These are phyloP conservation scores for Pseudopipra pipra DNA, from an alignment of 2,113 vertebrate species.

Conservation along the genomic window DNA sequence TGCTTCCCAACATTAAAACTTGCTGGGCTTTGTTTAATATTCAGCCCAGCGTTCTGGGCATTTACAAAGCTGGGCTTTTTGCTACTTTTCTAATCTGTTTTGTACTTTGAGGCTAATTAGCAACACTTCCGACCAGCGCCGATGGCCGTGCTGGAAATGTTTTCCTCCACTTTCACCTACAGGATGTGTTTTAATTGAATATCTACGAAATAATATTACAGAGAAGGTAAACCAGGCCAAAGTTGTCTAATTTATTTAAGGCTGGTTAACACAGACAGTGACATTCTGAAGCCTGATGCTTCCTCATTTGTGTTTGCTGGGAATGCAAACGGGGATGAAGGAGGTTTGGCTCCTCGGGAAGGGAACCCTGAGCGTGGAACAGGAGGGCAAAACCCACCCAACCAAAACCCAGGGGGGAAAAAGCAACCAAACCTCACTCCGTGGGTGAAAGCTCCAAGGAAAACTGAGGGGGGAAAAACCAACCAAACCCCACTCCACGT, in stretches of 20 bases:
- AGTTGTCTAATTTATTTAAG: slow-evolving; percentile 8
- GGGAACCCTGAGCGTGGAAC: background rate
- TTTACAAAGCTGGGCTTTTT: background rate
- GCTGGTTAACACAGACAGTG: background rate
- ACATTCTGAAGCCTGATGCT: background rate
- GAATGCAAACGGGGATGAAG: background rate
- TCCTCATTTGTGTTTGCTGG: background rate
- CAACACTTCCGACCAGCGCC: background rate
- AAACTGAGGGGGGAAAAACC: background rate
- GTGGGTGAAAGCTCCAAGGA: background rate
- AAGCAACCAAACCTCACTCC: background rate
- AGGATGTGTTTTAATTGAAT: slow-evolving; percentile 50
- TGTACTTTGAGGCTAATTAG: background rate
- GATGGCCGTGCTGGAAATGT: background rate
- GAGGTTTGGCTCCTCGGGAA: background rate
- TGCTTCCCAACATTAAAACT: background rate
- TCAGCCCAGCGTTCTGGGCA: background rate
- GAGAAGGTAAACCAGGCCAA: slow-evolving; percentile 34
- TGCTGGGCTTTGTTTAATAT: slow-evolving; percentile 33
- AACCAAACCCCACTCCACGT: background rate
- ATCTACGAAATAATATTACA: slow-evolving; percentile 15
- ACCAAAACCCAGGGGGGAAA: background rate
- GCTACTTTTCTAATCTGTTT: background rate
- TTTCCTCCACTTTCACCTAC: slow-evolving; percentile 51
- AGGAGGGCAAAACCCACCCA: background rate